Evolutionary conservation across 2,113 vertebrate species (phyloP), one percentile per base, ranked within the genome.

Genomic region (Myxocyprinus asiaticus): DNA sequence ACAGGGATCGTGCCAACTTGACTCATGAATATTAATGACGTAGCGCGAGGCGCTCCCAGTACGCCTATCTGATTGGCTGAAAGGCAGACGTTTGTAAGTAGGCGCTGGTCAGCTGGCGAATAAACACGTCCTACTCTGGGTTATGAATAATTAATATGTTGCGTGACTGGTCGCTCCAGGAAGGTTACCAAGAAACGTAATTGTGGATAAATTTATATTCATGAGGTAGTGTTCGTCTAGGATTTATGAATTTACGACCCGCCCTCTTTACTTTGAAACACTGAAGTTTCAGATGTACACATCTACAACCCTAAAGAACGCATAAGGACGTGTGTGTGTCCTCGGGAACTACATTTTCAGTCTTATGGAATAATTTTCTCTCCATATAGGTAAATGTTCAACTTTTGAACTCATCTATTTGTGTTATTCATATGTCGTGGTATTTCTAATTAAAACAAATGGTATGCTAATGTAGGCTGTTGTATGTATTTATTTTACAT

Each of bases 301-400:
- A 48, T 4, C 58, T 61, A 45, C 15, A 50, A 62, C 2, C 56
- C 58, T 7, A 22, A 48, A 65, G 47, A 17, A 43, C 61, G 2
- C 10, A 56, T 12, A 51, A 43, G 47, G 58, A 74, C 71, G 56
- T 78, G 66, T 78, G 9, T 78, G n/a, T 78, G 55, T 56, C 22
- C 22, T 33, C 22, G 22, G 64, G 43, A 58, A 11, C 15, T 78
- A n/a, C 50, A 10, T 68, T 43, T 62, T 42, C n/a, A 43, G 2
- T 65, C 62, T 53, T 43, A 76, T 76, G 73, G 73, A 76, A 15
- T 78, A 78, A 70, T 6, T 44, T 0, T 42, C 42, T 4, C 67
- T 33, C 59, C 22, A 17, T 14, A 62, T 43, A 76, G 73, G 73
- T 76, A 76, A 64, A 65, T 64, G 0, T 0, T 55, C 0, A 55